phyloP scores from a whole-genome alignment of 2,888 invertebrate genomes.

The Tiliacea aurago region DNA sequence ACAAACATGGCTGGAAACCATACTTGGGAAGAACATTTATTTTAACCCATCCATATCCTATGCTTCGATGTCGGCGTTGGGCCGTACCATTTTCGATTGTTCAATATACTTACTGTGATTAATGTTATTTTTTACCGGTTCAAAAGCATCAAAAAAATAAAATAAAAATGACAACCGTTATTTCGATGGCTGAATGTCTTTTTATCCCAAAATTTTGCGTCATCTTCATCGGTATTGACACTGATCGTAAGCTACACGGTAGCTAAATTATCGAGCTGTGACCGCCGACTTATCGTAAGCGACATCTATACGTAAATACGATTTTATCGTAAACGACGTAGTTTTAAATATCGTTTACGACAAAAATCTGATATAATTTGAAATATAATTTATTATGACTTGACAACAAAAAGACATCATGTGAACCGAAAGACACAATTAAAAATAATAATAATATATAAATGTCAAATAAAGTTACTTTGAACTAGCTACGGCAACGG shows the following conservation, averaged over 20 bases:
- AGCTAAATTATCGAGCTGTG: neutral
- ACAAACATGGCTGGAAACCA: neutral
- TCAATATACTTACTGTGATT: neutral
- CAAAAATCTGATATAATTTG: neutral
- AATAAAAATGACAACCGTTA: too few species aligned
- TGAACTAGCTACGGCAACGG: slow-evolving; percentile 44
- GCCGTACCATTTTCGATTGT: neutral
- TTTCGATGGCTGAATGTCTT: neutral
- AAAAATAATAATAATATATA: slow-evolving; percentile 47
- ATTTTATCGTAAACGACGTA: too few species aligned
- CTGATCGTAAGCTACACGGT: neutral
- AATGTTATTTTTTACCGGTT: neutral
- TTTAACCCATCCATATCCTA: neutral
- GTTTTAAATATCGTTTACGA: neutral
- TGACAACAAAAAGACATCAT: neutral
- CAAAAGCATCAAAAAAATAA: neutral
- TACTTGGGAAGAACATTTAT: neutral
- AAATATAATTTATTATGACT: neutral
- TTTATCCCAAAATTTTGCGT: neutral
- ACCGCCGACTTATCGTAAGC: too few species aligned
- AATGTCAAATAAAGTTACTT: slow-evolving; percentile 35
- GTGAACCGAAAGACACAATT: slow-evolving; percentile 19
- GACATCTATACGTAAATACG: too few species aligned
- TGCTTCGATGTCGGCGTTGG: too few species aligned
- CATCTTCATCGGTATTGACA: neutral